Evolutionary conservation across 2,113 vertebrate species (phyloP), one percentile per base, ranked within the genome.

Genomic region (Entelurus aequoreus): DNA sequence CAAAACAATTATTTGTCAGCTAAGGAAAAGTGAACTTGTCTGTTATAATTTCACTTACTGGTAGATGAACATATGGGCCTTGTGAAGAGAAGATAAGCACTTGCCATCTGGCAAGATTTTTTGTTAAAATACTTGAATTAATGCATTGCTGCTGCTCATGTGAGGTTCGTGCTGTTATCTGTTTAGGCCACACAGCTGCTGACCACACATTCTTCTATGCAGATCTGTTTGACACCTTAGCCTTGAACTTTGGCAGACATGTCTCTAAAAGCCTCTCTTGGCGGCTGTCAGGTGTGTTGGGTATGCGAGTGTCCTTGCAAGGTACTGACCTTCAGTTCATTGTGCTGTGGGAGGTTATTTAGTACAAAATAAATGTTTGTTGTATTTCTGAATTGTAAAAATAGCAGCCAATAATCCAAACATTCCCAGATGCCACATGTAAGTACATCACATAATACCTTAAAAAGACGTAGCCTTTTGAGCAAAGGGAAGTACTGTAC

Each of bases 231-330:
- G 71, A 72, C 71, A 80, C 52, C 42, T 69, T 52, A 57, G 21
- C 48, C 19, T 37, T 63, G 76, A 86, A 76, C 84, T 67, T 54
- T 66, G 77, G 53, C 63, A 66, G 1, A 63, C 51, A 66, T 74
- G 58, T 66, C 71, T 53, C 44, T 11, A 21, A 15, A 37, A 37
- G 10, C 38, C 37, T 56, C 49, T 66, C n/a, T 53, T 66, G 28
- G 28, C 28, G 57, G 16, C 48, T 28, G 7, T 52, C 28, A 28
- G n/a, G 61, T 61, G 53, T 72, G 73, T 80, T 75, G 66, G 62
- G 28, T 67, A 65, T 59, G 79, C 13, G 5, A 58, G 44, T 66
- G 78, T 72, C 74, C 60, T 73, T 71, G 52, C 12, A 40, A 15
- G 50, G 48, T n/a, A 53, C 38, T 14, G 12, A 48, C 47, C 47